These are phyloP conservation scores for Gadopsis bispinosus DNA, from an alignment of 2,797 vertebrate species.

Conservation along the genomic window DNA sequence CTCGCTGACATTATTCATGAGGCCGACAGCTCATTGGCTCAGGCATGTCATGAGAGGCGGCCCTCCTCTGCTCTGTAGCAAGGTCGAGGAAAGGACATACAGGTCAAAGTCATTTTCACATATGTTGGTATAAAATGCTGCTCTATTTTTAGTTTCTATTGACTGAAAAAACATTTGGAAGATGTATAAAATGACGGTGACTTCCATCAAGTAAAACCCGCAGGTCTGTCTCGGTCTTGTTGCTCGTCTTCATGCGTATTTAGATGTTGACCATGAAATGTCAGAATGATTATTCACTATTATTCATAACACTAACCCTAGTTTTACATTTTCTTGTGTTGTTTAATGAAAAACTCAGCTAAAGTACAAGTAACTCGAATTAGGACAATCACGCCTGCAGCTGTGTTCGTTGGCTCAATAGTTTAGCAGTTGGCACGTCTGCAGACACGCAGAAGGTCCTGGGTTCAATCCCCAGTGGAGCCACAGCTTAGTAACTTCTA, in stretches of 20 bases:
- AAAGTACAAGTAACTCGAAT: too few relatives aligned
- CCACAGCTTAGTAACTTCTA: slow-evolving; percentile 12
- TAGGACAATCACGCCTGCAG: too few relatives aligned
- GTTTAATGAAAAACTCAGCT: too few relatives aligned
- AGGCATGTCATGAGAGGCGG: not conserved
- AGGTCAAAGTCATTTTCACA: not conserved
- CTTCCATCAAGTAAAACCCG: too few relatives aligned
- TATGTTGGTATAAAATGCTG: not conserved
- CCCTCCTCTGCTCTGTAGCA: not conserved
- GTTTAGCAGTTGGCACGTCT: slow-evolving; percentile 78
- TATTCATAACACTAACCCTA: too few relatives aligned
- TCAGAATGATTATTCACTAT: too few relatives aligned
- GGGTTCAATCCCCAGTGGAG: slow-evolving; percentile 78
- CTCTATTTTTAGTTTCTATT: not conserved
- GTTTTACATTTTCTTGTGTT: too few relatives aligned
- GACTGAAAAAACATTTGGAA: too few relatives aligned
- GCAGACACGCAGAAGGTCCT: slow-evolving; percentile 81
- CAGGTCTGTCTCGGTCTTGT: too few relatives aligned
- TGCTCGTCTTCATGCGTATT: too few relatives aligned
- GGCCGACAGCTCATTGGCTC: slow-evolving; percentile 22
- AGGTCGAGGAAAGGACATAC: not conserved
- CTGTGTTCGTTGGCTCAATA: slow-evolving; percentile 51
- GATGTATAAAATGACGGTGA: not conserved
- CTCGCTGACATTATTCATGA: slow-evolving; percentile 4
- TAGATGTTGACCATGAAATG: too few relatives aligned